A percentile compares a stretch with the other conserved stretches of the same genome.
These are phyloP conservation scores for Ptiloglossa arizonensis DNA, from an alignment of 1,140 invertebrate genomes.

Conservation along the genomic window DNA sequence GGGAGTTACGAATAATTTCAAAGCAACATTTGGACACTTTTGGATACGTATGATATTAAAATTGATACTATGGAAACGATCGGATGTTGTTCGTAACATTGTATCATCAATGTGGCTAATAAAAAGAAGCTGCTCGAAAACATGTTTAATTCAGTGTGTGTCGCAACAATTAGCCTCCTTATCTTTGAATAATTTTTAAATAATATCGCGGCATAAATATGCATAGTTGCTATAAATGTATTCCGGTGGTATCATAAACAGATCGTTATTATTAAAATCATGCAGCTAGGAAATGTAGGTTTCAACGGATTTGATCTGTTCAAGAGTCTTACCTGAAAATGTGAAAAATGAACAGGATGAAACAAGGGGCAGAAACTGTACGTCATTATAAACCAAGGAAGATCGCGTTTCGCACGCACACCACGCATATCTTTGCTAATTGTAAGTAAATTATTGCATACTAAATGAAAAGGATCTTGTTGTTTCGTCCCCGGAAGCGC, in stretches of 20 bases:
- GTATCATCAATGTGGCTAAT: too few species aligned
- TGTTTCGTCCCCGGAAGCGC: constrained; percentile 5
- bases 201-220: too few species aligned
- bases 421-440: neutral
- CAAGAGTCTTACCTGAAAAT: neutral
- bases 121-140: too few species aligned
- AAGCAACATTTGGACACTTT: too few species aligned
- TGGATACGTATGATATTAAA: too few species aligned
- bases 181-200: too few species aligned
- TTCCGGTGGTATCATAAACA: neutral
- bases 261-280: neutral
- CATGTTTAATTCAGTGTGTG: too few species aligned
- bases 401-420: neutral
- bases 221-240: neutral
- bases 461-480: constrained; percentile 15
- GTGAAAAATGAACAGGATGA: neutral
- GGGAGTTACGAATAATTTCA: too few species aligned
- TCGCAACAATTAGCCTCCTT: too few species aligned
- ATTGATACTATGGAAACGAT: too few species aligned
- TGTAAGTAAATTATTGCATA: constrained; percentile 30
- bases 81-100: too few species aligned
- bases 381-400: neutral
- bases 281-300: neutral
- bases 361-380: neutral
- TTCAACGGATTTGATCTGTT: neutral